A percentile compares a stretch with the other conserved stretches of the same genome.
These are phyloP conservation scores for Hetaerina titia DNA, from an alignment of 2,888 invertebrate species.

Conservation along the genomic window DNA sequence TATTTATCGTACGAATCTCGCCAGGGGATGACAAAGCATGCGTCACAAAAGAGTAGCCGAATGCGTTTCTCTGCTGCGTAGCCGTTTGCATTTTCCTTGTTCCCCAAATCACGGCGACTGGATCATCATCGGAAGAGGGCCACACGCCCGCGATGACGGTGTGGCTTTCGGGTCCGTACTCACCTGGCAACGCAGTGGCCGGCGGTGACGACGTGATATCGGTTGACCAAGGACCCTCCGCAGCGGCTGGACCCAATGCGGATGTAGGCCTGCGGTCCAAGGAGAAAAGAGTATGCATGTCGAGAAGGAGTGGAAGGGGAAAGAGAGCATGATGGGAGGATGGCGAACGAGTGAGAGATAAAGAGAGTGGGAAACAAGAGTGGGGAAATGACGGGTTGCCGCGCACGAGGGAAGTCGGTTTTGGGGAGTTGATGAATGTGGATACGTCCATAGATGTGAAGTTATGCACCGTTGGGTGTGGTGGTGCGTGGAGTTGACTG, in stretches of 20 bases:
- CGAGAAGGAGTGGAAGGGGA: neutral
- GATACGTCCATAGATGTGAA: neutral
- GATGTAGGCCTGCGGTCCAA: slow-evolving; percentile 84
- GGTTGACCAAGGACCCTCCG: slow-evolving; percentile 93
- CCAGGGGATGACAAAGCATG: too few relatives aligned
- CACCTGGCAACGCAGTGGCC: slow-evolving; percentile 94
- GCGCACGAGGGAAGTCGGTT: neutral
- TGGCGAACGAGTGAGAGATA: neutral
- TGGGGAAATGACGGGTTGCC: neutral
- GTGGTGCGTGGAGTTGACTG: neutral
- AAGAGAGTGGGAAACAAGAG: neutral
- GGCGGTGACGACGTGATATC: slow-evolving; percentile 94
- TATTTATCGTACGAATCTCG: too few relatives aligned
- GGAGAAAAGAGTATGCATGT: neutral
- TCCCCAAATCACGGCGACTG: too few relatives aligned
- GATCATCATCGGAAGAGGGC: too few relatives aligned
- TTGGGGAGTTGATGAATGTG: neutral
- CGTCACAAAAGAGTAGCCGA: too few relatives aligned
- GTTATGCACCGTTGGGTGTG: neutral
- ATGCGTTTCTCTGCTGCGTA: too few relatives aligned
- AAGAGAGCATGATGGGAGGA: neutral
- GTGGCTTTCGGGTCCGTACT: slow-evolving; percentile 72
- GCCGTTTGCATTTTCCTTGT: too few relatives aligned
- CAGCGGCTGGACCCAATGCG: slow-evolving; percentile 96
- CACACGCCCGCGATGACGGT: slow-evolving; percentile 87